Evolutionary conservation across 2,888 invertebrate genomes (phyloP).

Genomic region (Dynastes maya): DNA sequence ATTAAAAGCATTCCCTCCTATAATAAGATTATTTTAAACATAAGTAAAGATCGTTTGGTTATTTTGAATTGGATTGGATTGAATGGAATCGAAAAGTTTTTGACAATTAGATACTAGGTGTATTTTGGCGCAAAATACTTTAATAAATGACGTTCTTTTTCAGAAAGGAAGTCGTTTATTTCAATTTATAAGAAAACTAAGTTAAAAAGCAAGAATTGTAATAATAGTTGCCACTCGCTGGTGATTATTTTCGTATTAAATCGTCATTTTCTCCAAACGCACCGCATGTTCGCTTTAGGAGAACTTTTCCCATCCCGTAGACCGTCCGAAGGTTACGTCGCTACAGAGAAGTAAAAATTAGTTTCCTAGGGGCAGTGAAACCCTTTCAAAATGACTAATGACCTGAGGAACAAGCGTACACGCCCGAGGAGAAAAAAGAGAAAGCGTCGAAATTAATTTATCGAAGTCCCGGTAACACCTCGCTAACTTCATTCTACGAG

Average conservation of each 20-base stretch:
- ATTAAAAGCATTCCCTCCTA: no score
- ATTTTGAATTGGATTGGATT: no score
- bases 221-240: not conserved
- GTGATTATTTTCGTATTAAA: not conserved
- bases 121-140: no score
- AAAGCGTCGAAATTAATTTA: slow-evolving; percentile 26
- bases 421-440: not conserved
- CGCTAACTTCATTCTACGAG: slow-evolving; percentile 10
- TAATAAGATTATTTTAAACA: no score
- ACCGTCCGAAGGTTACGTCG: not conserved
- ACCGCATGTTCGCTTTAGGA: not conserved
- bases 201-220: not conserved
- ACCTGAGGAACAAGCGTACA: not conserved
- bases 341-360: slow-evolving; percentile 24
- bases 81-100: no score
- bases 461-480: slow-evolving; percentile 13
- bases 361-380: slow-evolving; percentile 16
- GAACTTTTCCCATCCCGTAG: not conserved
- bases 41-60: no score
- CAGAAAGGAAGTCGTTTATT: no score
- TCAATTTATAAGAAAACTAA: not conserved
- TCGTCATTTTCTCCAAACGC: not conserved
- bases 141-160: no score
- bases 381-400: slow-evolving; percentile 33
- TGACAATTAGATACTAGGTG: no score